These are phyloP conservation scores for Pantelozetes paolii DNA, from an alignment of 2,888 invertebrate genomes.

Conservation along the genomic window DNA sequence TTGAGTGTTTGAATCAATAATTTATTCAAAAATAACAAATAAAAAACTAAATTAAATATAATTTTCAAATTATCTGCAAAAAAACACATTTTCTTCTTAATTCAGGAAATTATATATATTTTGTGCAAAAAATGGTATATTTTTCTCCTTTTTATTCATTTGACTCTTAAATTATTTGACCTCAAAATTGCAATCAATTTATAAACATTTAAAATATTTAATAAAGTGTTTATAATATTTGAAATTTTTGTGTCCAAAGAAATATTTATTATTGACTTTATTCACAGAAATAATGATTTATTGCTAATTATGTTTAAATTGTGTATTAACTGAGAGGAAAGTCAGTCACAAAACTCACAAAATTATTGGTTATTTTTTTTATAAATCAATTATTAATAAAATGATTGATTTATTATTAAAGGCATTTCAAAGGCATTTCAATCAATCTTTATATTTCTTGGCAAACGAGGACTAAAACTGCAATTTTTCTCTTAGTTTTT, in stretches of 20 bases:
- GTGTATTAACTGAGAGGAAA: no score
- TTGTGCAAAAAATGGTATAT: neutral
- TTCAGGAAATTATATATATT: neutral
- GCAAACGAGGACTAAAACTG: neutral
- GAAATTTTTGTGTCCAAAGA: no score
- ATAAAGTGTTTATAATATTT: no score
- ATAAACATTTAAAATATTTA: neutral
- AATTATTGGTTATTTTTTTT: no score
- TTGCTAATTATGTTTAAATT: no score
- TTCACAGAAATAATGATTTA: no score
- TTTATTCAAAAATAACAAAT: no score
- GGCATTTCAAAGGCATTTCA: no score
- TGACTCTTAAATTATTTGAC: neutral
- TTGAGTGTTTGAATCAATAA: no score
- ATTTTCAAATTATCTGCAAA: neutral
- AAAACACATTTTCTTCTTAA: neutral
- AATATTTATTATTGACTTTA: no score
- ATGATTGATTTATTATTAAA: conserved; percentile 20
- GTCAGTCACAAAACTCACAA: no score
- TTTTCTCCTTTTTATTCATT: neutral
- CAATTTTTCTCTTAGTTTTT: neutral
- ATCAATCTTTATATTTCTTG: neutral
- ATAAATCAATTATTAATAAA: neutral
- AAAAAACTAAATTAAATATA: neutral
- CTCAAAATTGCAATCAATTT: neutral